Evolutionary conservation across 2,113 vertebrate genomes (phyloP), one percentile per base, ranked within the genome.

Genomic region (Vulpes lagopus): DNA sequence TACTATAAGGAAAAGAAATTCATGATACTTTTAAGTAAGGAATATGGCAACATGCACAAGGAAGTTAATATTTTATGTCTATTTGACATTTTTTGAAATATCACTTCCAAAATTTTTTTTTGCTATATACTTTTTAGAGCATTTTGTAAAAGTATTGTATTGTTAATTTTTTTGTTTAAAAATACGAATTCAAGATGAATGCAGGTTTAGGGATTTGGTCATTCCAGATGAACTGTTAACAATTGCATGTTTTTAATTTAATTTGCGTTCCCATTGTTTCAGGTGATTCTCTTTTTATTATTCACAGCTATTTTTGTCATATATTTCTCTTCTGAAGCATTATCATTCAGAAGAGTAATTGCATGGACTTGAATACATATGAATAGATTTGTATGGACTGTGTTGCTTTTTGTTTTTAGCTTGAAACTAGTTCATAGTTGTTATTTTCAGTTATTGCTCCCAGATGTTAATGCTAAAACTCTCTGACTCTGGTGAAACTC

Each of bases 281-380:
- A 87, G 27, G 30, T 93, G 38, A 93, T 93, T 95, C 35, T 81
- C 53, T 87, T 76, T 94, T 64, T 95, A 59, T 95, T 91, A 69
- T 60, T 89, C 60, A 94, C 65, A 62, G 27, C 35, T 85, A 17
- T 87, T 94, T 74, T 92, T 96, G 57, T 83, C 57, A 91, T n/a
- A 65, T 38, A 69, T 69, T 94, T 10, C 59, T 93, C 43, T 78
- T 55, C 53, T 89, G n/a, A 95, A 57, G 32, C 65, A 59, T 71
- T 81, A 73, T 57, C 60, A 71, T 89, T 94, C 8, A 86, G 38
- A 81, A 91, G 79, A 92, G 78, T 79, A 89, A 82, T 19, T 82
- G 19, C n/a, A 82, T 78, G 19, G 14, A 82, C 74, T 95, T 89
- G 38, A 87, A 91, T 94, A 79, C 19, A 38, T 94, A 94, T 98